Evolutionary conservation across 2,113 vertebrate genomes (phyloP).

Genomic region (Diadophis punctatus): DNA sequence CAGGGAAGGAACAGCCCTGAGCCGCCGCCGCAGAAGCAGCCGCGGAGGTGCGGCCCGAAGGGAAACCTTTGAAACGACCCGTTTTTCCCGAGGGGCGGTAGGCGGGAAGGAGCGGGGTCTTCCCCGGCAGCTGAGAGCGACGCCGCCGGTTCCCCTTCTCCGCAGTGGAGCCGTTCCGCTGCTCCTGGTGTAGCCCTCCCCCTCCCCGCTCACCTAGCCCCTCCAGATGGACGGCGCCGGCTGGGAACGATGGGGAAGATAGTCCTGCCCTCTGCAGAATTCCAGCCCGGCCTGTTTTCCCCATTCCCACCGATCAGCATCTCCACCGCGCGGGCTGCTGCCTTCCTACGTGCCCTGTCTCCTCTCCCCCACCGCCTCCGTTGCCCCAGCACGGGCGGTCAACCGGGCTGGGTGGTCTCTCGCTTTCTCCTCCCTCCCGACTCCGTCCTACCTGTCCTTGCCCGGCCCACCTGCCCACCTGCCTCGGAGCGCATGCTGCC

Average conservation of each 20-base stretch:
- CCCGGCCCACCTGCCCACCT: not conserved
- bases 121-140: not conserved
- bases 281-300: not conserved
- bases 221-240: not conserved
- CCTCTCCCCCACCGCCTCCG: fast-evolving
- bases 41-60: not conserved
- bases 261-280: not conserved
- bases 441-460: not conserved
- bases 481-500: constrained; percentile 15
- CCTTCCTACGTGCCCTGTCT: not conserved
- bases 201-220: not conserved
- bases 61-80: not conserved
- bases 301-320: not conserved
- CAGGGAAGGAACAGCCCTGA: not conserved
- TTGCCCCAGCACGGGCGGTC: not conserved
- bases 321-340: not conserved
- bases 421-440: not conserved
- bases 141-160: not conserved
- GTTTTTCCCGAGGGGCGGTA: not conserved
- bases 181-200: not conserved
- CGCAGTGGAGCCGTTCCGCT: not conserved
- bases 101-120: not conserved
- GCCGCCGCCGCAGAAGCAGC: not conserved
- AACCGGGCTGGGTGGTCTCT: not conserved
- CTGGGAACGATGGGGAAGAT: not conserved